Percentiles rank a stretch among this genome's conserved stretches.
Conservation (phyloP, 2,888 invertebrate genomes). For the Leucophora obtusa region DNA sequence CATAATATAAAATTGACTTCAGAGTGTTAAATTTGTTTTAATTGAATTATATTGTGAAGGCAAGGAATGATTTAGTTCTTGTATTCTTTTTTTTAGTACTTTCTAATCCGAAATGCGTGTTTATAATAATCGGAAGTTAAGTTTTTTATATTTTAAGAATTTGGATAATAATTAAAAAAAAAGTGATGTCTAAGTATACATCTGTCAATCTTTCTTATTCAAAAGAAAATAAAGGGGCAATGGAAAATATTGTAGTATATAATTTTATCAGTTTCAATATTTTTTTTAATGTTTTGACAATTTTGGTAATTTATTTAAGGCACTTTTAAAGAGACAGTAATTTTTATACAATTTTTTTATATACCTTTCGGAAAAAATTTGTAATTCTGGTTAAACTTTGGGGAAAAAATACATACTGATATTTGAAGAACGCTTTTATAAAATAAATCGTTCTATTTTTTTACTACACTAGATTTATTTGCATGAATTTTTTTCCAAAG, state of each 20-base stretch:
- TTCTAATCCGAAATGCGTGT: slow-evolving; percentile 56
- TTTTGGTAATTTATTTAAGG: too few species aligned
- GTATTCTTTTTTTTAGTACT: slow-evolving; percentile 24
- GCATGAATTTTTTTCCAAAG: neutral
- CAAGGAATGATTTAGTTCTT: neutral
- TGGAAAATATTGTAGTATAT: too few species aligned
- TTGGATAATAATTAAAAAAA: slow-evolving; percentile 6
- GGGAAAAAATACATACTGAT: too few species aligned
- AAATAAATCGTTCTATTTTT: too few species aligned
- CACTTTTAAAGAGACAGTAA: too few species aligned
- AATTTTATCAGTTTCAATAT: too few species aligned
- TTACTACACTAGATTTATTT: too few species aligned
- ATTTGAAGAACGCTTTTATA: neutral
- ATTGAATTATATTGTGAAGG: slow-evolving; percentile 13
- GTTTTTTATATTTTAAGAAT: slow-evolving; percentile 12
- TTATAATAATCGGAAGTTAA: slow-evolving; percentile 50
- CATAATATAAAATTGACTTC: neutral
- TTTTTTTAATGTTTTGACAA: too few species aligned
- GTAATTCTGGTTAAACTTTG: too few species aligned
- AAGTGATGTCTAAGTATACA: slow-evolving; percentile 16
- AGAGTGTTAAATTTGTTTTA: slow-evolving; percentile 2
- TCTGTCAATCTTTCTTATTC: slow-evolving; percentile 34
- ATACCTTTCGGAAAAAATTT: too few species aligned
- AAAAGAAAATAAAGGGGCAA: too few species aligned
- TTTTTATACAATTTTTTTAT: too few species aligned